phyloP scores from a whole-genome alignment of 2,113 vertebrate genomes.

The Oncorhynchus tshawytscha region DNA sequence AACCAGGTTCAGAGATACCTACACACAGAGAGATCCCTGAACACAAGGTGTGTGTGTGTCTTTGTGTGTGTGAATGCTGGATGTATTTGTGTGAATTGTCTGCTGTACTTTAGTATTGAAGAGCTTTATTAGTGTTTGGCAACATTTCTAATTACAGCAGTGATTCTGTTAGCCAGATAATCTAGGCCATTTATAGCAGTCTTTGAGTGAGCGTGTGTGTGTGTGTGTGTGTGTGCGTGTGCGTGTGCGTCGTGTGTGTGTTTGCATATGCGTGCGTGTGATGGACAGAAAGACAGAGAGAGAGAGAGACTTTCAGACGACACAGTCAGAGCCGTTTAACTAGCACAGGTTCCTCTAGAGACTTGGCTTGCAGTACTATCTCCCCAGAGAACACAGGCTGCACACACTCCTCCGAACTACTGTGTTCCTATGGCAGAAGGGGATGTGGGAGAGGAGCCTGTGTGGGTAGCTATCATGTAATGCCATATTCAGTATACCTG shows the following conservation, averaged over 20 bases:
- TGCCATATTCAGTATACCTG: neutral
- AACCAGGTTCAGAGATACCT: no score
- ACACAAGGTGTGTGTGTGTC: no score
- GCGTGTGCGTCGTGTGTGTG: no score
- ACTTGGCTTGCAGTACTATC: no score
- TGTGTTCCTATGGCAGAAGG: neutral
- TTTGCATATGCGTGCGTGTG: no score
- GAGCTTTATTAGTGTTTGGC: constrained; percentile 5
- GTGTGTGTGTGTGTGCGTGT: neutral
- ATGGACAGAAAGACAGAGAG: no score
- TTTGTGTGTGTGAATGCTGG: neutral
- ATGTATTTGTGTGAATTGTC: neutral
- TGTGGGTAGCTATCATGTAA: neutral
- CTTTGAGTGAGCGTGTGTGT: neutral
- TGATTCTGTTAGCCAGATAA: neutral
- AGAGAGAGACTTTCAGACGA: no score
- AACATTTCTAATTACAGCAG: neutral
- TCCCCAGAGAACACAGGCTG: no score
- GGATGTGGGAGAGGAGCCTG: neutral
- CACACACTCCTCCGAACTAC: no score
- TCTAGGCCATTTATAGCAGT: neutral
- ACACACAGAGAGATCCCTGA: no score
- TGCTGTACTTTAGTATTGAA: neutral
- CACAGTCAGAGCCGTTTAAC: no score
- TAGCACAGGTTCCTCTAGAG: no score